Evolutionary conservation across 2,113 vertebrate genomes (phyloP).

Genomic region (Eonycteris spelaea): DNA sequence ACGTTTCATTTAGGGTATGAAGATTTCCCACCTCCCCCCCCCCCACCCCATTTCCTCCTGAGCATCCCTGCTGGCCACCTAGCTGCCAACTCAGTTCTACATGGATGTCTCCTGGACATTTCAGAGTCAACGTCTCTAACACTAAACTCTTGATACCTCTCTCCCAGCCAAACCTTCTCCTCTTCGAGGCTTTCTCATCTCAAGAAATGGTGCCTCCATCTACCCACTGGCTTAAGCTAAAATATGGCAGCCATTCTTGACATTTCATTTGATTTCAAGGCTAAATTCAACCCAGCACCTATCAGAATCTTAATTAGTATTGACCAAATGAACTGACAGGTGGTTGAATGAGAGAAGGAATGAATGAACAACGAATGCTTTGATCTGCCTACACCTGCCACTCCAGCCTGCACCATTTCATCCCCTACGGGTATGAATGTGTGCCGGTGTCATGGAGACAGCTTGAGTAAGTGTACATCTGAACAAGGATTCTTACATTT

Average conservation of each 20-base stretch:
- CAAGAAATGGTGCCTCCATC: neutral
- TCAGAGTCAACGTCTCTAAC: neutral
- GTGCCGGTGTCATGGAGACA: neutral
- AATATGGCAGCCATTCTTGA: neutral
- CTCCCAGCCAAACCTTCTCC: neutral
- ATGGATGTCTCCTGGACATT: neutral
- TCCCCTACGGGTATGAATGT: neutral
- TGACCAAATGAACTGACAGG: neutral
- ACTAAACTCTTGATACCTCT: neutral
- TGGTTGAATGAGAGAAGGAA: neutral
- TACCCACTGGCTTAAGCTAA: neutral
- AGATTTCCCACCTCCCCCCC: neutral
- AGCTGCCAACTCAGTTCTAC: neutral
- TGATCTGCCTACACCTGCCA: neutral
- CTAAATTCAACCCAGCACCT: neutral
- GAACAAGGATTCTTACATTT: constrained; percentile 37
- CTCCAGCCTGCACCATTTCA: neutral
- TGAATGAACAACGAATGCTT: neutral
- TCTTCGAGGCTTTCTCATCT: neutral
- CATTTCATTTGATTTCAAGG: neutral
- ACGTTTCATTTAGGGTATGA: neutral
- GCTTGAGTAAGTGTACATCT: neutral
- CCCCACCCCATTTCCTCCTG: neutral
- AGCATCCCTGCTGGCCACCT: neutral
- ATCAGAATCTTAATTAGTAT: neutral